Conservation (phyloP, 2,888 invertebrate species). For the Operophtera brumata region DNA sequence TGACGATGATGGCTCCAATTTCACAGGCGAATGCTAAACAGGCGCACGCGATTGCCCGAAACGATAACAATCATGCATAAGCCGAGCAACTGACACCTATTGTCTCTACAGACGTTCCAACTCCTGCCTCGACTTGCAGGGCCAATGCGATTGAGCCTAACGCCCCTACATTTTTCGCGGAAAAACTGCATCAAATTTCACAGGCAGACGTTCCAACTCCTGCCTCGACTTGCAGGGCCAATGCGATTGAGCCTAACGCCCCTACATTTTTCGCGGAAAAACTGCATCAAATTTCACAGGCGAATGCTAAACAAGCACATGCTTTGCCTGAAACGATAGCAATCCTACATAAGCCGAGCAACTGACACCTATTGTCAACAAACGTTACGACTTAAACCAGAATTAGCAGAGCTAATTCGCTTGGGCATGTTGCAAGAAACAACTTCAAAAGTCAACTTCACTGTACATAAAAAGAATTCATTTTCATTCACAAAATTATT, state of each 20-base stretch:
- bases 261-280: not conserved
- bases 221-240: not conserved
- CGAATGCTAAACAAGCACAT: not conserved
- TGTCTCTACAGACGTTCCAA: slow-evolving; percentile 12
- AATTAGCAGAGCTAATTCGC: not conserved
- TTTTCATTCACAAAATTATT: not conserved
- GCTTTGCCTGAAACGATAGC: slow-evolving; percentile 24
- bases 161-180: not conserved
- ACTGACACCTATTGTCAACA: slow-evolving; percentile 15
- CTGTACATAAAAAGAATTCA: too few relatives aligned
- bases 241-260: not conserved
- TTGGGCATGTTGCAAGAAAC: not conserved
- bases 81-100: slow-evolving; percentile 18
- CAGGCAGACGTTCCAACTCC: slow-evolving; percentile 12
- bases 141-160: not conserved
- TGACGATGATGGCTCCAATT: not conserved
- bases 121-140: not conserved
- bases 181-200: not conserved
- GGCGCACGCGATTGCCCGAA: slow-evolving; percentile 26
- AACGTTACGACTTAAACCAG: slow-evolving; percentile 14
- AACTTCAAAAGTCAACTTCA: too few relatives aligned
- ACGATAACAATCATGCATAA: slow-evolving; percentile 25
- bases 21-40: slow-evolving; percentile 32
- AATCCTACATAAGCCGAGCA: slow-evolving; percentile 16
- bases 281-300: not conserved